Evolutionary conservation across 2,797 vertebrate genomes (phyloP).

Genomic region (Brachyalestes nurse): DNA sequence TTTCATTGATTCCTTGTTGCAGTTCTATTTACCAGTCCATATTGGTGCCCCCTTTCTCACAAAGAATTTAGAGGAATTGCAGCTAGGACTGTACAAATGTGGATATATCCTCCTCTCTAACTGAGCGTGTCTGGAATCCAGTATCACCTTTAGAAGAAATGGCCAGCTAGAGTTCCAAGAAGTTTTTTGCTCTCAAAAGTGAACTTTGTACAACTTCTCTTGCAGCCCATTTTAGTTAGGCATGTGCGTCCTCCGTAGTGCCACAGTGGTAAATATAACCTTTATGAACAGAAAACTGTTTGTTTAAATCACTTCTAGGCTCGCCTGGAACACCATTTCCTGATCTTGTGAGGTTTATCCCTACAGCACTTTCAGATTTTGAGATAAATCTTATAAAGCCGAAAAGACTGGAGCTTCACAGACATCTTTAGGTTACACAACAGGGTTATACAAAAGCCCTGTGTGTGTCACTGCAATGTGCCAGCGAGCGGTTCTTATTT

Average conservation of each 20-base stretch:
- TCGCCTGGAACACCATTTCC: slow-evolving; percentile 2
- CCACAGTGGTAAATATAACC: slow-evolving; percentile 12
- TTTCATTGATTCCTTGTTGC: too few species aligned
- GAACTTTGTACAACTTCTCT: background rate
- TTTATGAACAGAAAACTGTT: slow-evolving; percentile 7
- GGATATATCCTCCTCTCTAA: background rate
- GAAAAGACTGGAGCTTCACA: background rate
- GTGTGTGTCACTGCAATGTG: background rate
- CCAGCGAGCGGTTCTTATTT: background rate
- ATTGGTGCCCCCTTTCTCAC: background rate
- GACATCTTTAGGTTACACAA: slow-evolving; percentile 6
- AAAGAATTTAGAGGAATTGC: background rate
- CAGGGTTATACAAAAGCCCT: slow-evolving; percentile 17
- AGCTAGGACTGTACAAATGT: background rate
- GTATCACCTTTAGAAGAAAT: background rate
- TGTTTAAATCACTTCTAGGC: slow-evolving; percentile 1
- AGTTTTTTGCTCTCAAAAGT: background rate
- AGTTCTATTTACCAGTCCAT: too few species aligned
- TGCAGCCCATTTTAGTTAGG: background rate
- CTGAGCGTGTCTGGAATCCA: background rate
- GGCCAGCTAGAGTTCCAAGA: too few species aligned
- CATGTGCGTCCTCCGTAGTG: background rate
- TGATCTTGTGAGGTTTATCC: slow-evolving; percentile 34
- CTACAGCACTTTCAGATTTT: slow-evolving; percentile 28
- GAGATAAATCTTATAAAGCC: slow-evolving; percentile 20